Conservation (phyloP, 2,113 vertebrate genomes). For the Bungarus multicinctus region DNA sequence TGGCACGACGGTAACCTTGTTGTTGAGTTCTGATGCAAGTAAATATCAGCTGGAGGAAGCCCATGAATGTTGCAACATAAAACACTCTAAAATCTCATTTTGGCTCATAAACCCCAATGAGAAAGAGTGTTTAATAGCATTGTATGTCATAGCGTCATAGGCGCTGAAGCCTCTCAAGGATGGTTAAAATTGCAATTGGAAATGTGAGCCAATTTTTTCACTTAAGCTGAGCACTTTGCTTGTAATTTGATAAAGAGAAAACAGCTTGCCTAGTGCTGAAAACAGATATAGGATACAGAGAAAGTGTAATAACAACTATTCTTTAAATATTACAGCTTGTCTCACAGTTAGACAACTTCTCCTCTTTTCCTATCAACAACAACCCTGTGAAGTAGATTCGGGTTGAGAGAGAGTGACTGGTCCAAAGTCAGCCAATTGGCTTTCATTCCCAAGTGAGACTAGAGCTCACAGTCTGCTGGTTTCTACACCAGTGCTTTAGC, state of each 20-base stretch:
- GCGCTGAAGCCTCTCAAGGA: background rate
- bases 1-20: background rate
- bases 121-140: background rate
- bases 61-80: background rate
- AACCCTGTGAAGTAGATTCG: background rate
- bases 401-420: background rate
- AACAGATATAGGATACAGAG: background rate
- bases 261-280: background rate
- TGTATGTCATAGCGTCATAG: background rate
- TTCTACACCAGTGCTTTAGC: background rate
- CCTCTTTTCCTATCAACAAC: background rate
- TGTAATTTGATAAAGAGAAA: constrained; percentile 5
- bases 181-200: constrained; percentile 6
- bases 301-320: background rate
- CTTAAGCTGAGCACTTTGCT: constrained; percentile 1
- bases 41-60: background rate
- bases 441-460: background rate
- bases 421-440: background rate
- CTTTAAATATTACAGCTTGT: background rate
- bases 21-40: background rate
- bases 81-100: background rate
- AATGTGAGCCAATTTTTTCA: constrained; percentile 14
- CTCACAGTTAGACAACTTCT: background rate
- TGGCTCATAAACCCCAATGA: background rate
- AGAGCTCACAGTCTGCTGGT: background rate